Percentiles rank a stretch among this genome's conserved stretches.
Evolutionary conservation across 2,888 invertebrate genomes (phyloP).

Genomic region (Kryphioiulus occultus): DNA sequence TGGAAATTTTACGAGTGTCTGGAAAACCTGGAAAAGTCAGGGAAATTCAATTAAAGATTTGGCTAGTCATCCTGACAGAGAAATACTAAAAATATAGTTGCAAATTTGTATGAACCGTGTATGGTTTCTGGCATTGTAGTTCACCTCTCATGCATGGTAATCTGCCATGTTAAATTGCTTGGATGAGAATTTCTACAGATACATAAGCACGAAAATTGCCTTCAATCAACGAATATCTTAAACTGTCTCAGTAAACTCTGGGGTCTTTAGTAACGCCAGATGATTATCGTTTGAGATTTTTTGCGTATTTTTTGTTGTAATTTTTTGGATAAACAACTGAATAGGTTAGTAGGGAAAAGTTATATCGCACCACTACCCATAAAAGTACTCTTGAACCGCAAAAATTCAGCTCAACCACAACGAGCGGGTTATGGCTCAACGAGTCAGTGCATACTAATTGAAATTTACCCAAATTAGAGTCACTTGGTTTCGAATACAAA

Average conservation of each 20-base stretch:
- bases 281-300: conserved; percentile 1
- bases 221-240: background rate
- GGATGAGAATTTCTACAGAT: background rate
- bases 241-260: background rate
- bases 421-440: background rate
- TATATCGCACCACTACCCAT: background rate
- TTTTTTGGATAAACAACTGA: conserved; percentile 16
- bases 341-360: background rate
- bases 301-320: background rate
- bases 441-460: background rate
- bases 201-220: background rate
- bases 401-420: background rate
- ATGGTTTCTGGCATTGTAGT: background rate
- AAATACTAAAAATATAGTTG: no score
- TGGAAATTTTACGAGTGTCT: no score
- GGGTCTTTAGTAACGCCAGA: conserved; percentile 18
- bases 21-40: no score
- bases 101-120: no score
- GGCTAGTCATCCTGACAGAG: no score
- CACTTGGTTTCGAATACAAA: background rate
- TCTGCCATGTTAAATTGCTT: background rate
- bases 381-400: background rate
- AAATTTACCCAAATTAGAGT: conserved; percentile 1
- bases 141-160: background rate
- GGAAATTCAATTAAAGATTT: no score